Evolutionary conservation across 2,888 invertebrate species (phyloP).

Genomic region (Ophion ellenae): DNA sequence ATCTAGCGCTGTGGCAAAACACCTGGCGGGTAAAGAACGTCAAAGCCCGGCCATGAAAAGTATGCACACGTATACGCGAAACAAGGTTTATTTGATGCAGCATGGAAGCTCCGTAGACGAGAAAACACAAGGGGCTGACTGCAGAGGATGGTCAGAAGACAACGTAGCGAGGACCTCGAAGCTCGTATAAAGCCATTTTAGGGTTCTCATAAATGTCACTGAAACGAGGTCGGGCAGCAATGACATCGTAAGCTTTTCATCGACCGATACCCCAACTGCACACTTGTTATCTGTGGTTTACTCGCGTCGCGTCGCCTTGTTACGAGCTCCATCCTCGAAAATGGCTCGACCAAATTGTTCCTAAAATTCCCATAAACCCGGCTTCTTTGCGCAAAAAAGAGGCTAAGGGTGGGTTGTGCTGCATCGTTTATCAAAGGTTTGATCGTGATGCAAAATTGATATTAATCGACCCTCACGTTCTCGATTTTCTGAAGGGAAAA

Average conservation of each 20-base stretch:
- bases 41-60: conserved; percentile 26
- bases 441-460: not conserved
- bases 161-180: conserved; percentile 1
- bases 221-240: conserved; percentile 31
- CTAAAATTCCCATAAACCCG: not conserved
- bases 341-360: not conserved
- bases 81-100: conserved; percentile 32
- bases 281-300: conserved; percentile 30
- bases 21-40: conserved; percentile 64
- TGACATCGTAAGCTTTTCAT: conserved; percentile 25
- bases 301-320: conserved; percentile 11
- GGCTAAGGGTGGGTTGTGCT: not conserved
- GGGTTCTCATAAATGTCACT: conserved; percentile 58
- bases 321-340: not conserved
- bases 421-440: not conserved
- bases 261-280: conserved; percentile 22
- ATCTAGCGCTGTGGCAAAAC: conserved; percentile 67
- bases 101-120: conserved; percentile 19
- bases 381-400: not conserved
- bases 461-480: not conserved
- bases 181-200: conserved; percentile 50
- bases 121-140: not conserved
- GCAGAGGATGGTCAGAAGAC: not conserved
- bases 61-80: conserved; percentile 4
- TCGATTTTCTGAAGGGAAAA: not conserved